Base-by-base conservation (phyloP, 2,113 vertebrate species). In the Odontophorus gujanensis region DNA sequence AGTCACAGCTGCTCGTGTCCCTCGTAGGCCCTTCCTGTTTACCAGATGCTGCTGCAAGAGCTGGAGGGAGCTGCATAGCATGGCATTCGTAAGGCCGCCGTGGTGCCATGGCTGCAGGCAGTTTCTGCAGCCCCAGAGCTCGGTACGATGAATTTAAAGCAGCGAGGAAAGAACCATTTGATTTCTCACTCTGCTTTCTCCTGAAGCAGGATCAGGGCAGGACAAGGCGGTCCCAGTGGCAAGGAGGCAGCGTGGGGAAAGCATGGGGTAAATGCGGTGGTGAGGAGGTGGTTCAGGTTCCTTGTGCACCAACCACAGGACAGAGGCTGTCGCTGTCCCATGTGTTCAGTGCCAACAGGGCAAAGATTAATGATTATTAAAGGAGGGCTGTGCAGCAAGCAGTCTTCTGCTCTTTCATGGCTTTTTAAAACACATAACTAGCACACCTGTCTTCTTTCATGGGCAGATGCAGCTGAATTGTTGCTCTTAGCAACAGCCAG, bases 401-500 rank as follows among this genome's bases (percentile, higher is more conserved):
- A 53, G 30, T 17, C 9, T 8, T 26, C 38, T 24, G 50, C 69
- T 55, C 38, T 62, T 58, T 48, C 30, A 32, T 17, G 32, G 57
- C 57, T 65, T 32, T 87, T 65, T 84, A 48, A 86, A 88, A 47
- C 36, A 89, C 61, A 57, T 40, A 85, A 47, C 80, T 28, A 78
- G 30, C 34, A 28, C 51, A 75, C 81, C 71, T 89, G 75, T 72
- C 57, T 94, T 91, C 38, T 85, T 95, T 96, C 81, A 72, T 57
- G 65, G 43, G 66, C 83, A 47, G 61, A 61, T 32, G 57, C 62
- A 58, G 50, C 34, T 78, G 25, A n/a, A 34, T 40, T 53, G 86
- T 95, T 97, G 94, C 88, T 79, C 58, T 55, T 89, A 75, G 94
- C 86, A 95, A 96, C 92, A 32, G 61, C n/a, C 47, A 77, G 83